Evolutionary conservation across 2,113 vertebrate species (phyloP).

Genomic region (Pluvialis apricaria): DNA sequence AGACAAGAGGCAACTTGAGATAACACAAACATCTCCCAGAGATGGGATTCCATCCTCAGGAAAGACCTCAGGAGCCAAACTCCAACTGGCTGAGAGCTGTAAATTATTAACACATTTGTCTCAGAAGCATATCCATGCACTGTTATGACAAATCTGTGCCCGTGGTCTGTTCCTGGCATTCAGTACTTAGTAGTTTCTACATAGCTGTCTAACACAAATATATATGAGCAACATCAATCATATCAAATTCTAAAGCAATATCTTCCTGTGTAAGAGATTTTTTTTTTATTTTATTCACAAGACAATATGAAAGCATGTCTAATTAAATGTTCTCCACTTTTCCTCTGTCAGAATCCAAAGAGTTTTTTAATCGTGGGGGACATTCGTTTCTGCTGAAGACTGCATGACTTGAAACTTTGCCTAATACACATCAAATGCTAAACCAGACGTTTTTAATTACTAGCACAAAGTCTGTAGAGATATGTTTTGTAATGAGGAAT

Average conservation of each 20-base stretch:
- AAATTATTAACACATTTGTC: conserved; percentile 68
- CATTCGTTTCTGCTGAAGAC: conserved; percentile 37
- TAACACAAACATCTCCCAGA: conserved; percentile 37
- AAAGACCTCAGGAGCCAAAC: conserved; percentile 41
- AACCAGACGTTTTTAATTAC: conserved; percentile 64
- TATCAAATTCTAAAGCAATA: conserved; percentile 39
- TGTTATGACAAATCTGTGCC: conserved; percentile 41
- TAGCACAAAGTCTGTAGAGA: conserved; percentile 42
- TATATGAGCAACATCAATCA: conserved; percentile 58
- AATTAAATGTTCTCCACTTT: conserved; percentile 28
- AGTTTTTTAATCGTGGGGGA: not conserved
- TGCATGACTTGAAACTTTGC: conserved; percentile 45
- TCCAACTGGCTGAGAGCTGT: conserved; percentile 33
- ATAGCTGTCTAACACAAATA: conserved; percentile 45
- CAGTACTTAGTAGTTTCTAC: conserved; percentile 37
- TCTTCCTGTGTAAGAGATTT: not conserved
- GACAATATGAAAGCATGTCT: not conserved
- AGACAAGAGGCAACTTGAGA: conserved; percentile 61
- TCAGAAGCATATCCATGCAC: conserved; percentile 26
- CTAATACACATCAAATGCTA: conserved; percentile 45
- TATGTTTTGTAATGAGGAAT: conserved; percentile 45
- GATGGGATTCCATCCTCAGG: conserved; percentile 18
- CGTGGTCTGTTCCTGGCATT: conserved; percentile 25
- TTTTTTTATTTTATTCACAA: not conserved
- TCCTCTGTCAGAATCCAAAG: not conserved